Evolutionary conservation across 2,888 invertebrate species (phyloP).

Genomic region (Yponomeuta sedellus): DNA sequence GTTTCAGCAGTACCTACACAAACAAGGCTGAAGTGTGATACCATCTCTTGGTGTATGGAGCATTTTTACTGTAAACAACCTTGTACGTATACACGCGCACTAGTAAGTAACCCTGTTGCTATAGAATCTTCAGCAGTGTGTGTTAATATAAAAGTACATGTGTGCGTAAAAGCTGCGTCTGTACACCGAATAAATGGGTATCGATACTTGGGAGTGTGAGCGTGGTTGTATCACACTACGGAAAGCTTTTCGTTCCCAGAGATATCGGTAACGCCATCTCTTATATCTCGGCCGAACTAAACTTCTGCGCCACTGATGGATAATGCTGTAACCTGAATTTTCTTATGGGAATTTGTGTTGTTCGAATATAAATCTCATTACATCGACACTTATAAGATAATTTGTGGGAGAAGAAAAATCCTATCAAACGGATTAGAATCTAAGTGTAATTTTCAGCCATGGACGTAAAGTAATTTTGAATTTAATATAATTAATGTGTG

Average conservation of each 20-base stretch:
- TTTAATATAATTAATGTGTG: no score
- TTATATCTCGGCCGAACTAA: constrained; percentile 35
- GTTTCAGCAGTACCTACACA: constrained; percentile 8
- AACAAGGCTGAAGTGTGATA: background rate
- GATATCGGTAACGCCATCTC: constrained; percentile 61
- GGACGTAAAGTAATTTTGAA: no score
- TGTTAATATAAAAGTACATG: background rate
- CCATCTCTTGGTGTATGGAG: background rate
- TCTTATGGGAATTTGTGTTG: constrained; percentile 16
- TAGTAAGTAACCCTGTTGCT: constrained; percentile 23
- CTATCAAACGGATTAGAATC: no score
- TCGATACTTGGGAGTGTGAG: constrained; percentile 22
- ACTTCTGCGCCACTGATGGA: constrained; percentile 33
- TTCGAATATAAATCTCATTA: background rate
- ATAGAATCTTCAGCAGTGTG: background rate
- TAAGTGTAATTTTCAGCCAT: no score
- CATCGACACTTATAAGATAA: background rate
- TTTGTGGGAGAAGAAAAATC: background rate
- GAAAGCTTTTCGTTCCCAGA: constrained; percentile 36
- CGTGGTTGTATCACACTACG: constrained; percentile 36
- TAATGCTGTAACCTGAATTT: constrained; percentile 36
- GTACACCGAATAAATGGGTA: constrained; percentile 24
- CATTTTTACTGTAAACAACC: constrained; percentile 27
- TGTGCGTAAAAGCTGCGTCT: constrained; percentile 33
- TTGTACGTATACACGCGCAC: constrained; percentile 17